Percentiles rank a stretch among this genome's conserved stretches.
These are phyloP conservation scores for Rhizomys pruinosus DNA, from an alignment of 2,113 vertebrate genomes.

Conservation along the genomic window DNA sequence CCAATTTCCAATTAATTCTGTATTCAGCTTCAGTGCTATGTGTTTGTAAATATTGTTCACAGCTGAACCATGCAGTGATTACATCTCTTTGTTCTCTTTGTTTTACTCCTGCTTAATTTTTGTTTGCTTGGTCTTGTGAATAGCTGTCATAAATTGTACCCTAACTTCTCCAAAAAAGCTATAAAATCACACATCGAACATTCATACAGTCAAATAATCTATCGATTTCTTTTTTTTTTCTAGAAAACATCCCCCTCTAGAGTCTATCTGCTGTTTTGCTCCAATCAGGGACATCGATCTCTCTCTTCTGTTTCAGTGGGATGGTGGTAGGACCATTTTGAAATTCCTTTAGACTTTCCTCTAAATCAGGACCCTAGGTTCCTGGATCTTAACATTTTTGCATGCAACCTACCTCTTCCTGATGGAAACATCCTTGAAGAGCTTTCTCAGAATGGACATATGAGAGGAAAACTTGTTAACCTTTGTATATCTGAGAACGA, in stretches of 20 bases:
- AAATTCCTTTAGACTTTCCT: not conserved
- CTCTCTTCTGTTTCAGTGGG: not conserved
- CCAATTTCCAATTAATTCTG: constrained; percentile 27
- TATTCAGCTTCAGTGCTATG: not conserved
- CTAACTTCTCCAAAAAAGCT: not conserved
- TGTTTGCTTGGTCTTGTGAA: constrained; percentile 59
- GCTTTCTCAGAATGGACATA: not conserved
- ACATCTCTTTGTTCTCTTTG: constrained; percentile 13
- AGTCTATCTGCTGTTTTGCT: not conserved
- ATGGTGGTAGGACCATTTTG: not conserved
- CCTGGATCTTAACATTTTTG: not conserved
- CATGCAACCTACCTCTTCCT: not conserved
- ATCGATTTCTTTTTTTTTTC: not conserved
- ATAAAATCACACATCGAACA: not conserved
- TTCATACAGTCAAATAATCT: not conserved
- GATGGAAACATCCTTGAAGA: not conserved
- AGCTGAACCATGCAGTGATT: not conserved
- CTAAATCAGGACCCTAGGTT: not conserved
- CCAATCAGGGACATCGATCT: not conserved
- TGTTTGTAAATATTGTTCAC: constrained; percentile 20
- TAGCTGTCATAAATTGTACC: constrained; percentile 27
- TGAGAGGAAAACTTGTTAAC: not conserved
- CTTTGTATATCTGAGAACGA: not conserved
- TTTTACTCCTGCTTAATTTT: constrained; percentile 20
- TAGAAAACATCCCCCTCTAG: not conserved